Base-by-base conservation (phyloP, 2,113 vertebrate species). In the Oxygymnocypris stewartii region DNA sequence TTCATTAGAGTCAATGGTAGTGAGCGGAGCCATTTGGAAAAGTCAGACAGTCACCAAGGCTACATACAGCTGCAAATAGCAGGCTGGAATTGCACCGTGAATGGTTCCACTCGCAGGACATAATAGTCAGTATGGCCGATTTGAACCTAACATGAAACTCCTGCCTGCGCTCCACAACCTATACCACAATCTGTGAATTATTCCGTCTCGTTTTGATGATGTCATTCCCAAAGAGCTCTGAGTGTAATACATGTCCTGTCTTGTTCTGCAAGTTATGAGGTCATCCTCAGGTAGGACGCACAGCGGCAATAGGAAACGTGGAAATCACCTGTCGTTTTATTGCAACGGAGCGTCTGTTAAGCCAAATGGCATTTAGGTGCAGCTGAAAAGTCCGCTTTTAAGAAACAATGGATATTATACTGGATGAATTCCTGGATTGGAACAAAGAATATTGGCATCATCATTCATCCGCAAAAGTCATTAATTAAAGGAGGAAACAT, bases 1-100 rank as follows among this genome's bases (percentile, higher is more conserved):
- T 97, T 96, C 95, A 92, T 93, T 95, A 95, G 93, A 96, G 96
- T 95, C 95, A 94, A 95, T 95, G 95, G 94, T 94, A 96, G 94
- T 96, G 96, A 96, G 94, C 93, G 93, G 90, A 91, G 91, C 93
- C 94, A 96, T 96, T 96, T 96, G 94, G 93, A 94, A 96, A 95
- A 96, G 95, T 96, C 92, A 95, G 92, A 92, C 92, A 92, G 93
- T 42, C 86, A 86, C 86, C n/a, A 54, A 61, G 85, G 88, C 80
- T 85, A 86, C 86, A 88, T 84, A 85, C 88, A 57, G 63, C 83
- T 87, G 85, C 78, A 92, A 92, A 88, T 86, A 92, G 88, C 90
- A 94, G 88, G 87, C 91, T 92, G 93, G 95, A 91, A 92, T 86
- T 84, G 83, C 90, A 88, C 87, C 77, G 88, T 84, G 89, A 85